A percentile compares a stretch with the other conserved stretches of the same genome.
Conservation (phyloP, 2,113 vertebrate species). For the Hylia prasina region DNA sequence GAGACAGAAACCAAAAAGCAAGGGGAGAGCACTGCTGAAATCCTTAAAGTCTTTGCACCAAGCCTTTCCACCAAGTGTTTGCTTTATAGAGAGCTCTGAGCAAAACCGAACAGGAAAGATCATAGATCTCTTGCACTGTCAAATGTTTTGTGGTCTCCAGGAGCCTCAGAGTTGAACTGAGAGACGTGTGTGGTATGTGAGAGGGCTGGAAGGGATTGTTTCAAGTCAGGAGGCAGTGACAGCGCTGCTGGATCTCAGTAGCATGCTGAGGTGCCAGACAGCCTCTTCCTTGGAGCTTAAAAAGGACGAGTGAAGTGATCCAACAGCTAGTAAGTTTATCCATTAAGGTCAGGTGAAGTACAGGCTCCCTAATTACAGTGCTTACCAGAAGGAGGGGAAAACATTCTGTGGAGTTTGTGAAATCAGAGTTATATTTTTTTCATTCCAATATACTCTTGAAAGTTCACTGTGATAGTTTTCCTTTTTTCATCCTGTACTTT, state of each 20-base stretch:
- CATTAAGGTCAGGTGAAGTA: background rate
- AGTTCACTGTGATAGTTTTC: background rate
- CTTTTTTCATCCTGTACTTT: background rate
- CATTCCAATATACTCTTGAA: background rate
- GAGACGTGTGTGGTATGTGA: constrained; percentile 42
- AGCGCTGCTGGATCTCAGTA: background rate
- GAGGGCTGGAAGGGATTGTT: constrained; percentile 53
- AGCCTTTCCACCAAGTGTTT: constrained; percentile 35
- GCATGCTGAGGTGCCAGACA: background rate
- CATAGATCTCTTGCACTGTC: constrained; percentile 59
- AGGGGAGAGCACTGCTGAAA: background rate
- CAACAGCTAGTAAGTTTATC: background rate
- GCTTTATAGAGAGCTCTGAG: constrained; percentile 15
- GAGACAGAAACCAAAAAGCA: background rate
- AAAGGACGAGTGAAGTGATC: background rate
- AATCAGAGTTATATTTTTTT: background rate
- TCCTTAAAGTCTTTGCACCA: background rate
- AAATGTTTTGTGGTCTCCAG: constrained; percentile 65
- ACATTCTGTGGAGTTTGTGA: background rate
- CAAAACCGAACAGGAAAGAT: constrained; percentile 71
- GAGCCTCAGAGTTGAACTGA: constrained; percentile 27
- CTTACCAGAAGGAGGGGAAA: background rate
- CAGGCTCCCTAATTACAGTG: background rate
- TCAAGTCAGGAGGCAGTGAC: background rate
- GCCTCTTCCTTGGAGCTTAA: background rate